phyloP scores from a whole-genome alignment of 30 jellyfish, hydroid and myxozoan genomes.

The Catostylus mosaicus region DNA sequence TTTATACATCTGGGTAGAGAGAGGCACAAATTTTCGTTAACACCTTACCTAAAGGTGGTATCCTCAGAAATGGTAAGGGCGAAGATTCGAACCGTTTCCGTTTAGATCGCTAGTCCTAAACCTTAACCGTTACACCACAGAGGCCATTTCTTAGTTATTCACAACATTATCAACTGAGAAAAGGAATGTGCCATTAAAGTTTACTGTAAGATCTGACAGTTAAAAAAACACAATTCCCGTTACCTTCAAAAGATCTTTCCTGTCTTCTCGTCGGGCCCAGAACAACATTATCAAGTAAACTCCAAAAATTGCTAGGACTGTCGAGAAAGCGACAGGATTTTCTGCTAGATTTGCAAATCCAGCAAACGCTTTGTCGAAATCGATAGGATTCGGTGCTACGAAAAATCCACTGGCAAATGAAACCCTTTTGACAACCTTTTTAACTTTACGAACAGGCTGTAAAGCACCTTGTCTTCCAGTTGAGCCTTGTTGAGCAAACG shows the following conservation, averaged over 20 bases:
- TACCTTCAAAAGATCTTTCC: conserved; percentile 88
- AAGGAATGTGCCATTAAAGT: too few species aligned
- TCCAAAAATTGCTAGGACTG: conserved; percentile 90
- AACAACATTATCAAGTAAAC: conserved; percentile 85
- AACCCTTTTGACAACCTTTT: conserved; percentile 76
- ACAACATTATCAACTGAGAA: too few species aligned
- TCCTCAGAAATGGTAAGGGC: too few species aligned
- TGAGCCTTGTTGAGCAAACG: conserved; percentile 31
- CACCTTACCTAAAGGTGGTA: too few species aligned
- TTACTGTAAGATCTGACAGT: too few species aligned
- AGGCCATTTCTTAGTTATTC: too few species aligned
- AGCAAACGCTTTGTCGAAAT: conserved; percentile 89
- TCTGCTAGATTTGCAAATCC: conserved; percentile 93
- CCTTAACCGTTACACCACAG: too few species aligned
- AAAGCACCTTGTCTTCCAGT: conserved; percentile 7
- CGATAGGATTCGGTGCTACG: conserved; percentile 97
- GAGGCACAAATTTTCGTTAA: too few species aligned
- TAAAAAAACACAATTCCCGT: neutral
- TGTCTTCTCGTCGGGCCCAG: conserved; percentile 97
- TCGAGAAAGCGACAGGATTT: conserved; percentile 91
- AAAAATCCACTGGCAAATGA: conserved; percentile 94
- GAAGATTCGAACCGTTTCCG: too few species aligned
- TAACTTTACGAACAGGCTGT: conserved; percentile 46
- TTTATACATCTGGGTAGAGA: too few species aligned
- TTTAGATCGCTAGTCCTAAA: too few species aligned